These are phyloP conservation scores for Crotalus horridus DNA, from an alignment of 2,113 vertebrate species.

Conservation along the genomic window DNA sequence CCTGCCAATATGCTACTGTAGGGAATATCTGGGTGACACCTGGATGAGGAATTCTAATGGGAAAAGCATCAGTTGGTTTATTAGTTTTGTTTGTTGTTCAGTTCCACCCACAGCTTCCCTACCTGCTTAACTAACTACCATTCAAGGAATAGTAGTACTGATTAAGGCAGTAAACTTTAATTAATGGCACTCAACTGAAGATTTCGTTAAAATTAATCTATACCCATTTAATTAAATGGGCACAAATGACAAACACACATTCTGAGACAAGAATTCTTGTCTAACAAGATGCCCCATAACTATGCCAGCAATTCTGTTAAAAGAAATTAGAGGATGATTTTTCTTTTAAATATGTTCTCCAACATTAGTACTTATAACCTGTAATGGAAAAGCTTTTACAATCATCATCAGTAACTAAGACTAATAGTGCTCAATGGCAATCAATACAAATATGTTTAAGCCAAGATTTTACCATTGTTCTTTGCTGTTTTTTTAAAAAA, in stretches of 20 bases:
- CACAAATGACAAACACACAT: neutral
- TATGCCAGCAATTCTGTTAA: neutral
- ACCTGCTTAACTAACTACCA: neutral
- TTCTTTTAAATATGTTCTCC: neutral
- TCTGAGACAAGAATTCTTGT: neutral
- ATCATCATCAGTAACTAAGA: neutral
- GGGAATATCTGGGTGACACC: neutral
- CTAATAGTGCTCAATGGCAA: neutral
- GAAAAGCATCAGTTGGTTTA: neutral
- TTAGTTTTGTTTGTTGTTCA: neutral
- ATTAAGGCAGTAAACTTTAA: neutral
- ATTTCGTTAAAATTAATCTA: neutral
- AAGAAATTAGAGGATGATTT: neutral
- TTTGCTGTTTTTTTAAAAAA: neutral
- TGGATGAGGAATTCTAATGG: neutral
- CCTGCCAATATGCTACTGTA: neutral
- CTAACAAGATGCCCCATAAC: neutral
- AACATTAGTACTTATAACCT: neutral
- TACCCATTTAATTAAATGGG: neutral
- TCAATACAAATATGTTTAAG: neutral
- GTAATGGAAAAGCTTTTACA: neutral
- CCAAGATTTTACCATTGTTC: neutral
- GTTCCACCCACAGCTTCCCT: neutral
- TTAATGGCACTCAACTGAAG: neutral
- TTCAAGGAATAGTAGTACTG: neutral